phyloP scores from a whole-genome alignment of 2,797 vertebrate species.

The Halcyon badia region DNA sequence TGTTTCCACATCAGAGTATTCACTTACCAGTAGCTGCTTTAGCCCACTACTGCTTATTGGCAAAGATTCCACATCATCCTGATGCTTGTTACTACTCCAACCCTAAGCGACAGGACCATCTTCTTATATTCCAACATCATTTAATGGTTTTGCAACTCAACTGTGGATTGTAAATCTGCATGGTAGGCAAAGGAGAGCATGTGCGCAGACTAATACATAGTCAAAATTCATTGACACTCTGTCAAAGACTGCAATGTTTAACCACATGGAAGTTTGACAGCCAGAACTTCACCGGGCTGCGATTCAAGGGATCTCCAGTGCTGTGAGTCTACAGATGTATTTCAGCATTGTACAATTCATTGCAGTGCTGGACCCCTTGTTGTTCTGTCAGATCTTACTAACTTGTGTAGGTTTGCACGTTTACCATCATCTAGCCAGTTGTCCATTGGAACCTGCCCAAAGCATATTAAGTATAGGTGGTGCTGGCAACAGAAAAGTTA shows the following conservation, averaged over 20 bases:
- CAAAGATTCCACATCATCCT: not conserved
- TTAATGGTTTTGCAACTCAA: not conserved
- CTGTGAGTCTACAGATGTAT: not conserved
- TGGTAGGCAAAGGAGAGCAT: not conserved
- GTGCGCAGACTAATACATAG: not conserved
- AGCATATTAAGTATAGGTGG: not conserved
- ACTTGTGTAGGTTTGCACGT: not conserved
- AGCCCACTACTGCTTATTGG: fast-evolving
- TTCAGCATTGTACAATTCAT: not conserved
- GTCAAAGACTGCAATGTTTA: not conserved
- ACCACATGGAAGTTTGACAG: not conserved
- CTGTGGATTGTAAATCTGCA: not conserved
- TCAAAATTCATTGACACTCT: not conserved
- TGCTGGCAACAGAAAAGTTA: not conserved
- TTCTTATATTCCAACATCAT: not conserved
- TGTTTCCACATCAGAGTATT: not conserved
- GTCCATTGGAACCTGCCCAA: not conserved
- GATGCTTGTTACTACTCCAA: not conserved
- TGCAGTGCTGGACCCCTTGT: not conserved
- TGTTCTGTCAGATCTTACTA: not conserved
- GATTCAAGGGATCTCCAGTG: not conserved
- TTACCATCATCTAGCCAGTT: not conserved
- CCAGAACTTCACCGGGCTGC: not conserved
- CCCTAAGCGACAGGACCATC: not conserved
- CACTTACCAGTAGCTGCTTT: not conserved